Base-by-base conservation (phyloP, 1,140 invertebrate genomes). In the Ectropis grisescens region DNA sequence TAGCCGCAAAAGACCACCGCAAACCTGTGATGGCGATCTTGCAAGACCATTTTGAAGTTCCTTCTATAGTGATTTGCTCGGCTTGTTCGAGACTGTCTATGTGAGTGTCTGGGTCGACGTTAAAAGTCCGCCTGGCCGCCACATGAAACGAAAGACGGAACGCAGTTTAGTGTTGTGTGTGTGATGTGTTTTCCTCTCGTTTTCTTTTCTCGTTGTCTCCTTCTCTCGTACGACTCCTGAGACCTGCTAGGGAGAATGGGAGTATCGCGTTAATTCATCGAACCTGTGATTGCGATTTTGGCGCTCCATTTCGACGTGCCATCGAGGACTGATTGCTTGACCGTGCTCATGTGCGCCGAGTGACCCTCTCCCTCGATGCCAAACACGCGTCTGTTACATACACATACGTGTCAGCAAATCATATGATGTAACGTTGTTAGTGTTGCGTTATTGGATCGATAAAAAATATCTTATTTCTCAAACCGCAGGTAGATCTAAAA, bases 221-320 rank as follows among this genome's bases (percentile, higher is more conserved):
- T 19, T 19, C 3, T 19, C 3, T 3, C 16, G 3, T 19, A 19
- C 16, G 16, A 8, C 3, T 19, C 16, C 29, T 49, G 37, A 43
- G 42, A 19, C 3, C 16, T 19, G 16, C 16, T 19, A 37, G 37
- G 37, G 41, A 45, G 56, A 37, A 31, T 64, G 16, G 16, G 64
- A 59, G 29, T 47, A 34, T 41, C 65, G 68, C 67, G 65, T 43
- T 59, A 61, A 62, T 56, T 56, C 70, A 62, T 90, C 93, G 91
- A 94, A 97, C 96, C 95, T 94, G 95, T 98, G 79, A 98, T 96
- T 66, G 96, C 96, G 84, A 99, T 98, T 90, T 99, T 99, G 58
- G 97, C 97, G 65, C 97, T 99, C 98, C 98, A 99, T 87, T 99
- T 99, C 74, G 97, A 98, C 33, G 97, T 99, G 60, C 98, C 98